Evolutionary conservation across 2,888 invertebrate genomes (phyloP).

Genomic region (Pinctada fucata): DNA sequence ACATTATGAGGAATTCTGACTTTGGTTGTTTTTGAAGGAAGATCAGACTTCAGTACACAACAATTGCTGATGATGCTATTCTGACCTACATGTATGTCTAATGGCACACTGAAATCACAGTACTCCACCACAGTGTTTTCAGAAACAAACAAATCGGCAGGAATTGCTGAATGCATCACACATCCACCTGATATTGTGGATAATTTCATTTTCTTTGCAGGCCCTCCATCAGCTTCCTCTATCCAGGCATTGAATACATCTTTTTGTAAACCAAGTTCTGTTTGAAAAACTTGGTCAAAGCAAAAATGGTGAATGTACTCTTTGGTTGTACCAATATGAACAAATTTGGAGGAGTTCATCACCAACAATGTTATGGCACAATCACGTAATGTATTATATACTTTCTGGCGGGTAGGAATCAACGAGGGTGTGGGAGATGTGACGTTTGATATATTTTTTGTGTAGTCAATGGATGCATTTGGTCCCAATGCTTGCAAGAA

Average conservation of each 20-base stretch:
- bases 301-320: constrained; percentile 73
- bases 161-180: constrained; percentile 72
- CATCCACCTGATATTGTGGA: constrained; percentile 56
- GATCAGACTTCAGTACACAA: constrained; percentile 43
- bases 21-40: neutral
- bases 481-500: constrained; percentile 77
- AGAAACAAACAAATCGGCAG: constrained; percentile 53
- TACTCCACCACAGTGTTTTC: constrained; percentile 73
- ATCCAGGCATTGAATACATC: constrained; percentile 67
- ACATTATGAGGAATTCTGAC: constrained; percentile 60
- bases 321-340: constrained; percentile 78
- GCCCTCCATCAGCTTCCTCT: neutral
- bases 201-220: constrained; percentile 34
- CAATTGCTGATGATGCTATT: constrained; percentile 76
- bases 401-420: constrained; percentile 61
- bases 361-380: constrained; percentile 71
- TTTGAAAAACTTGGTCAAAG: constrained; percentile 59
- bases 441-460: constrained; percentile 69
- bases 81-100: constrained; percentile 59
- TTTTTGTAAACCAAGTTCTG: constrained; percentile 62
- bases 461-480: constrained; percentile 68
- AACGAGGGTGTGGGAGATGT: constrained; percentile 62
- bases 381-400: constrained; percentile 70
- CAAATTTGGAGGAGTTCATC: constrained; percentile 76
- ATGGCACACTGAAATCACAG: constrained; percentile 71